phyloP scores from a whole-genome alignment of 2,888 invertebrate genomes.

The Archips crataeganus region DNA sequence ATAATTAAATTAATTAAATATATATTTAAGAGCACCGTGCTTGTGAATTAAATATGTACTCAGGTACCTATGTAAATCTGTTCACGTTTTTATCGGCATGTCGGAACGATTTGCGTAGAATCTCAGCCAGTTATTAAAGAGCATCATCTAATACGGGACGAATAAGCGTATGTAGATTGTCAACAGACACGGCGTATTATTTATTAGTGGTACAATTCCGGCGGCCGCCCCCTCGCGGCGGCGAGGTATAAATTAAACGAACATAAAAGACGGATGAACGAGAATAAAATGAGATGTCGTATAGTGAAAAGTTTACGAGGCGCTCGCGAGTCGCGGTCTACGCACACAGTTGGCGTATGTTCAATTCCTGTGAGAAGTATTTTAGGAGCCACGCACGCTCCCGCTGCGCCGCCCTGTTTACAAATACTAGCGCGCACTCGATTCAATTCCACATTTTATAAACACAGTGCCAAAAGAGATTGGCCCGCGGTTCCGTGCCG shows the following conservation, averaged over 20 bases:
- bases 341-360: slow-evolving; percentile 81
- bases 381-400: slow-evolving; percentile 78
- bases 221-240: slow-evolving; percentile 50
- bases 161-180: slow-evolving; percentile 46
- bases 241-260: slow-evolving; percentile 65
- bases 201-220: slow-evolving; percentile 57
- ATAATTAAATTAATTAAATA: slow-evolving; percentile 39
- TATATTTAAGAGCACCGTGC: slow-evolving; percentile 22
- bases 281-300: slow-evolving; percentile 77
- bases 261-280: slow-evolving; percentile 72
- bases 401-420: slow-evolving; percentile 74
- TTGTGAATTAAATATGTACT: slow-evolving; percentile 20
- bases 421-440: slow-evolving; percentile 81
- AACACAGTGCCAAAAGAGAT: slow-evolving; percentile 76
- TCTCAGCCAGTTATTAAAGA: not conserved
- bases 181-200: slow-evolving; percentile 50
- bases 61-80: slow-evolving; percentile 4
- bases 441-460: slow-evolving; percentile 81
- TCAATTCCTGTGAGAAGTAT: slow-evolving; percentile 84
- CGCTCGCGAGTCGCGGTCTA: slow-evolving; percentile 76
- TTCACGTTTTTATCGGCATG: not conserved
- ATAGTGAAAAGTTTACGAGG: slow-evolving; percentile 80
- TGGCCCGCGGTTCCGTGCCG: slow-evolving; percentile 61
- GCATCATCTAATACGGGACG: too few species aligned
- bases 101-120: not conserved